Evolutionary conservation across 2,888 invertebrate species (phyloP), one percentile per base, ranked within the genome.

Genomic region (Leptura quadrifasciata): DNA sequence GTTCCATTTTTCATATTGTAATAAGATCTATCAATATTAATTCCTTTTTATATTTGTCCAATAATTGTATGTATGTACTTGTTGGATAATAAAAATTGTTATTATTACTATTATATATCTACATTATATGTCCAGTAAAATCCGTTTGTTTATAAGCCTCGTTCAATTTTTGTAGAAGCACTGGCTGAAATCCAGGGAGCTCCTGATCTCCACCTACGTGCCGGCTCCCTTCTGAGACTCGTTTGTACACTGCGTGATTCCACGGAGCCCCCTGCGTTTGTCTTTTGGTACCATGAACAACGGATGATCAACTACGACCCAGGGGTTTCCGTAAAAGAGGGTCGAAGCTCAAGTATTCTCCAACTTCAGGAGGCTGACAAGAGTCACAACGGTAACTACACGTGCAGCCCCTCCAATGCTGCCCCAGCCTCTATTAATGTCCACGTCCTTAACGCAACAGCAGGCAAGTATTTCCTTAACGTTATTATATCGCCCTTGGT

Each of bases 321-420:
- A 31, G 92, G 91, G 0, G 91, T 92, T 8, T 87, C 88, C 77
- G 91, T 92, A 24, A 89, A 90, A 75, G 90, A 90, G 39, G 92
- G 91, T 54, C 89, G 91, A 39, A 91, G 92, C 76, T 92, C 93
- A 55, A 95, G 94, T 82, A 92, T 94, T 79, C 90, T 95, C 64
- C 91, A 93, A 74, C 92, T 94, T 68, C 92, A 93, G 31, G 93
- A 93, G 83, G 94, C 93, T 0, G 89, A 89, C 77, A 89, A 89
- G 80, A 89, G 87, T 72, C 93, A 94, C 84, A 93, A 93, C 31
- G 94, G 94, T 8, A 94, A 94, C 89, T 94, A 94, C 88, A 94
- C 94, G 17, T 94, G 94, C 84, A 92, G 92, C 0, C 94, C 94
- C 21, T 91, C 92, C 8, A 93, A 94, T 55, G 93, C 93, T 15